Percentiles rank a stretch among this genome's conserved stretches.
phyloP scores from a whole-genome alignment of 2,888 invertebrate species.

The Tubulanus polymorphus region DNA sequence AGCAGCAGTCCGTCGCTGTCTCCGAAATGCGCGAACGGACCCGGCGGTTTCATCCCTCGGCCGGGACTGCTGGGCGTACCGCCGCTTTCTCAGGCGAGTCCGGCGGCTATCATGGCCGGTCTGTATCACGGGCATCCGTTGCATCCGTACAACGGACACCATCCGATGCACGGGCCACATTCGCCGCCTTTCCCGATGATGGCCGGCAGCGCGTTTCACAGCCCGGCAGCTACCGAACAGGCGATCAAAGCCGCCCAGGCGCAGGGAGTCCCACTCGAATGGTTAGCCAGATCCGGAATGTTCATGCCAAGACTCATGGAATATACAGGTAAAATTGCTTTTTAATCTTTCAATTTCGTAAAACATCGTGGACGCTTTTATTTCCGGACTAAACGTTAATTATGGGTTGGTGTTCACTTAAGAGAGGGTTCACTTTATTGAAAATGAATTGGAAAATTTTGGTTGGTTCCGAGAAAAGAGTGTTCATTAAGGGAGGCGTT shows the following conservation, averaged over 20 bases:
- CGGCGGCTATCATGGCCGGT: slow-evolving; percentile 8
- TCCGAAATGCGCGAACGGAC: slow-evolving; percentile 18
- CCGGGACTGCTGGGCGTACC: slow-evolving; percentile 27
- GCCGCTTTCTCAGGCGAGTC: neutral
- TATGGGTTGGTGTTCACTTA: too few relatives aligned
- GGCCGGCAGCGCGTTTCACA: slow-evolving; percentile 42
- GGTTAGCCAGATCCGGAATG: slow-evolving; percentile 88
- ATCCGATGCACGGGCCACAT: slow-evolving; percentile 14
- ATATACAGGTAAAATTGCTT: slow-evolving; percentile 31
- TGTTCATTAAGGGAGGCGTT: too few relatives aligned
- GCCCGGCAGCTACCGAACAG: slow-evolving; percentile 37
- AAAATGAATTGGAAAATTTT: too few relatives aligned
- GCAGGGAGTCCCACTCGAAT: slow-evolving; percentile 66
- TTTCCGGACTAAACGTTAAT: too few relatives aligned
- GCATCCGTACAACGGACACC: slow-evolving; percentile 17
- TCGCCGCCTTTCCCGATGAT: slow-evolving; percentile 21
- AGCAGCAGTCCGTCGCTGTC: slow-evolving; percentile 32
- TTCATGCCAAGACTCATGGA: slow-evolving; percentile 70
- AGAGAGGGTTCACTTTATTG: too few relatives aligned
- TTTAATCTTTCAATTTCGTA: too few relatives aligned
- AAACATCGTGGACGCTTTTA: too few relatives aligned
- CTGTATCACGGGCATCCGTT: slow-evolving; percentile 21
- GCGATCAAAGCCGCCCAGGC: slow-evolving; percentile 40
- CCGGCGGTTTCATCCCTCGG: slow-evolving; percentile 25
- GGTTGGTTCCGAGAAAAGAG: too few relatives aligned